These are phyloP conservation scores for Myiozetetes cayanensis DNA, from an alignment of 2,113 vertebrate species.

Conservation along the genomic window DNA sequence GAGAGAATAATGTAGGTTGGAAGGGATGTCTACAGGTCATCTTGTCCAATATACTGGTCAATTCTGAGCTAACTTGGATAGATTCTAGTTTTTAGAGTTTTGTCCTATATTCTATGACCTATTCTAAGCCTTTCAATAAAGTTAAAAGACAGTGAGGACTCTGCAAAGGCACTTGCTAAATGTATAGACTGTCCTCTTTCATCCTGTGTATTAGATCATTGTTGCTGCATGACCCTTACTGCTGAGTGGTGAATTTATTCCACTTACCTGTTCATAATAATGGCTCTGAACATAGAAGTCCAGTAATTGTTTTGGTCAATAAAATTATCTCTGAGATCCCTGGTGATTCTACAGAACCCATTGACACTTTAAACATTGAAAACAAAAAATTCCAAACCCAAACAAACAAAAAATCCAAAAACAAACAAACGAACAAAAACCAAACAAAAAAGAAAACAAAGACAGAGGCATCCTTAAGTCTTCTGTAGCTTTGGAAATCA, in stretches of 20 bases:
- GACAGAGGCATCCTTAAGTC: neutral
- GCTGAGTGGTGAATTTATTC: neutral
- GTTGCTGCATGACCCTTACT: neutral
- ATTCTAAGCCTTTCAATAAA: neutral
- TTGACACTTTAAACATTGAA: neutral
- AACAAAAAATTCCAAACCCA: neutral
- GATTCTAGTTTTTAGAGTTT: neutral
- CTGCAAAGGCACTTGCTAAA: neutral
- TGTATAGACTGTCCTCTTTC: accelerated
- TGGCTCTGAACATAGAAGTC: neutral
- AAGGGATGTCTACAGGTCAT: neutral
- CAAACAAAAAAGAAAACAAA: neutral
- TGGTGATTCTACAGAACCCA: neutral
- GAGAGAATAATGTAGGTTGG: neutral
- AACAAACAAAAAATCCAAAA: neutral
- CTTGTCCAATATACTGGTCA: neutral
- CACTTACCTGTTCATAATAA: neutral
- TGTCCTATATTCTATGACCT: neutral
- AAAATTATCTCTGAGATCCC: neutral
- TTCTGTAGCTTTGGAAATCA: constrained; percentile 20
- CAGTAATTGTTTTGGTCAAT: neutral
- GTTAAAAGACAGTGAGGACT: neutral
- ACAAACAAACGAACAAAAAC: neutral
- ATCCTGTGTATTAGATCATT: neutral
- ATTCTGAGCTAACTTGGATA: neutral